Evolutionary conservation across 2,797 vertebrate genomes (phyloP), one percentile per base, ranked within the genome.

Genomic region (Synanceia verrucosa): DNA sequence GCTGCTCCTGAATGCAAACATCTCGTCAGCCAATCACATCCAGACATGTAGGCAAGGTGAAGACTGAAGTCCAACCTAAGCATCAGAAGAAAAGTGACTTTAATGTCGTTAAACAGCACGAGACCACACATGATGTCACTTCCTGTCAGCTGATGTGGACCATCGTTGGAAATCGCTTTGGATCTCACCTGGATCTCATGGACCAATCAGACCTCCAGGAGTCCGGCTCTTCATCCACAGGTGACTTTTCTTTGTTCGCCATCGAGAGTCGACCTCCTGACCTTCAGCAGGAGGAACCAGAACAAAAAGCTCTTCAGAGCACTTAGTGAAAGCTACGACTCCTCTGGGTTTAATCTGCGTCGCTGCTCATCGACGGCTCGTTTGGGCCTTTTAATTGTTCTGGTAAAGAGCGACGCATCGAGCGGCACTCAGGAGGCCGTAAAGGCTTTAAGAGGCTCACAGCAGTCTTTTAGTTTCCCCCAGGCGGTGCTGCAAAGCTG

Each of bases 341-440:
- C 79, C 85, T 55, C 79, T 62, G 83, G 82, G 83, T 70, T 79
- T 84, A 86, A 89, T 86, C 74, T 72, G 73, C 75, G 81, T 70
- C 62, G 73, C 62, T 52, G 62, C 14, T 46, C 78, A 82, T 82
- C 78, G 77, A 26, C 59, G 72, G 61, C 47, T 68, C 36, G 83
- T 86, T 75, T 67, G 64, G 74, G 18, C 13, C 70, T 73, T 89
- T 92, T 90, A 89, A 92, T 86, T 89, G 90, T 81, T 70, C 39
- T 75, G 72, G 80, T 79, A 88, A 90, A 93, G 83, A 92, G 90
- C 85, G 41, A 5, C 77, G 47, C 66, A 92, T 90, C 86, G 88
- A 90, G 79, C 80, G 7, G 62, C 48, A 58, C 82, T 81, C 50
- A 65, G 71, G 82, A 37, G 69, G 76, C 58, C 39, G 67, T 81